These are phyloP conservation scores for Sylvietta virens DNA, from an alignment of 2,113 vertebrate species.

Conservation along the genomic window DNA sequence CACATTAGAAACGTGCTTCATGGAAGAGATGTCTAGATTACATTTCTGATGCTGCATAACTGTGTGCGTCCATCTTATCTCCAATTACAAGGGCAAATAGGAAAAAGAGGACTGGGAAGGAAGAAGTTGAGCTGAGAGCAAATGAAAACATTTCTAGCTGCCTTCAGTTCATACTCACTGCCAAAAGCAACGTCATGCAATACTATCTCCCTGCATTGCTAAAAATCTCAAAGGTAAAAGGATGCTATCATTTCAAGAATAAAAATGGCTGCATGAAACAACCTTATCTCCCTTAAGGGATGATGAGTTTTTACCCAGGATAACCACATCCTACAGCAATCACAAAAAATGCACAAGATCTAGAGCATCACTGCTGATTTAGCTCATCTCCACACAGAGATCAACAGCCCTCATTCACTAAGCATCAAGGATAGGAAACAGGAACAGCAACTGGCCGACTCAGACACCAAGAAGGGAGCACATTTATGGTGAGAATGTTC, in stretches of 20 bases:
- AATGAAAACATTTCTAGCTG: neutral
- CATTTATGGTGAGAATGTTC: neutral
- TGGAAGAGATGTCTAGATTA: neutral
- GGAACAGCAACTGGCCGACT: neutral
- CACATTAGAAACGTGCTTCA: neutral
- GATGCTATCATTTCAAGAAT: neutral
- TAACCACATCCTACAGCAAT: neutral
- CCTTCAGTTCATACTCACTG: neutral
- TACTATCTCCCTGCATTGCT: neutral
- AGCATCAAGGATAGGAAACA: neutral
- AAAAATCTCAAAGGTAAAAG: neutral
- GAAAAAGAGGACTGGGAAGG: neutral
- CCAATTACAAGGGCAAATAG: conserved; percentile 14
- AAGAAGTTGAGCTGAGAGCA: neutral
- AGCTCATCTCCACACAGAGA: neutral
- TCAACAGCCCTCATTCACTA: neutral
- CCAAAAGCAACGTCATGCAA: neutral
- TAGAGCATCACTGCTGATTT: neutral
- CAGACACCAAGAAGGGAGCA: neutral
- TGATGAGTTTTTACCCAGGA: neutral
- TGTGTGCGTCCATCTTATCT: neutral
- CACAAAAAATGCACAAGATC: neutral
- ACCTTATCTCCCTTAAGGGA: neutral
- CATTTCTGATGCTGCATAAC: conserved; percentile 20
- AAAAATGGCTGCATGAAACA: neutral